A percentile compares a stretch with the other conserved stretches of the same genome.
Conservation (phyloP, 2,113 vertebrate genomes). For the Ellobius talpinus region DNA sequence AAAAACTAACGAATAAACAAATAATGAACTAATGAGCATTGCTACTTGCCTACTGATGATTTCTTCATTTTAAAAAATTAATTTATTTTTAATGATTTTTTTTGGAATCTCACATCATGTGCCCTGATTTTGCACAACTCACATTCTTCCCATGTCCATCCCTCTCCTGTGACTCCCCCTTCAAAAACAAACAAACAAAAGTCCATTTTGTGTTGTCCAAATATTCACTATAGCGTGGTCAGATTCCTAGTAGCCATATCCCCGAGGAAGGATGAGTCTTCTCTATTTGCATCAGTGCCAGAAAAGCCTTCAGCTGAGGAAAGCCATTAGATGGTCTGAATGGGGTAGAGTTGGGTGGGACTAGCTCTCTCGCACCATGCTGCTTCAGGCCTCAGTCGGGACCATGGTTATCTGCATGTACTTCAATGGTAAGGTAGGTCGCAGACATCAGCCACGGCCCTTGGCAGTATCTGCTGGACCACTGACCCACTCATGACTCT, state of each 20-base stretch:
- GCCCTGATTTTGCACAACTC: background rate
- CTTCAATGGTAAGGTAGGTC: no score
- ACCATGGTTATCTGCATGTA: no score
- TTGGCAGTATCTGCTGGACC: no score
- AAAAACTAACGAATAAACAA: background rate
- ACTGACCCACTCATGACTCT: background rate
- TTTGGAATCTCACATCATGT: background rate
- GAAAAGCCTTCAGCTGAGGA: background rate
- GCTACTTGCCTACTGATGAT: conserved; percentile 42
- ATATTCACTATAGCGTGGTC: background rate
- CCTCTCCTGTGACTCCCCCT: background rate
- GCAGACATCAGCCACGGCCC: no score
- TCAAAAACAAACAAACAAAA: background rate
- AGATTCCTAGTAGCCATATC: background rate
- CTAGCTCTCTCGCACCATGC: background rate
- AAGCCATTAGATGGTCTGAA: background rate
- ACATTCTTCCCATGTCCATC: background rate
- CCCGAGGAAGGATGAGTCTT: background rate
- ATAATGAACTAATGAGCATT: background rate
- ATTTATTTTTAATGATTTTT: background rate
- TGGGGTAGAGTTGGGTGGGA: background rate
- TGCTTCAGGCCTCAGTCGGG: background rate
- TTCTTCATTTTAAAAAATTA: conserved; percentile 7
- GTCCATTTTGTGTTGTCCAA: background rate
- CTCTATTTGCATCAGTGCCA: background rate